phyloP scores from a whole-genome alignment of 1,140 invertebrate species.

The Pseudomyrmex pallidus region DNA sequence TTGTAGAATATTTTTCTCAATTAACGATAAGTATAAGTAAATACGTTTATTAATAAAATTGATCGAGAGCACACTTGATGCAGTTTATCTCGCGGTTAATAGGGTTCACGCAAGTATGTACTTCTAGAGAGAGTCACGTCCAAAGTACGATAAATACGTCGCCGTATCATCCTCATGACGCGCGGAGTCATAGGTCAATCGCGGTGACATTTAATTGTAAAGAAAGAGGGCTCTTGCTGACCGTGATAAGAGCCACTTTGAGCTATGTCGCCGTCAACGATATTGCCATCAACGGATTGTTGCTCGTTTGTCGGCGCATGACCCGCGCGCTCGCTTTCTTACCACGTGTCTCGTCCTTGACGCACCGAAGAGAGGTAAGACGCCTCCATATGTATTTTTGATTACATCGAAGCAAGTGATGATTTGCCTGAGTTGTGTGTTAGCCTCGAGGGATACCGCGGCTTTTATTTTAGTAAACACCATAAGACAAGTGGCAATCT shows the following conservation, averaged over 20 bases:
- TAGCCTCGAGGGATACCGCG: constrained; percentile 11
- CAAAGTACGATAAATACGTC: constrained; percentile 50
- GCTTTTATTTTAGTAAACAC: constrained; percentile 30
- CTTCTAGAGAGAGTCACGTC: constrained; percentile 41
- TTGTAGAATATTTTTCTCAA: neutral
- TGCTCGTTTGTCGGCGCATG: constrained; percentile 24
- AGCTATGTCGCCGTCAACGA: constrained; percentile 41
- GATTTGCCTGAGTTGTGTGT: constrained; percentile 57
- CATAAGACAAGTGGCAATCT: constrained; percentile 27
- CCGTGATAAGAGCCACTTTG: constrained; percentile 48
- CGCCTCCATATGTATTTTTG: constrained; percentile 48
- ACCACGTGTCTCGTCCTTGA: constrained; percentile 26
- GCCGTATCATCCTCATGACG: constrained; percentile 57
- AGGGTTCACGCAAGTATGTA: constrained; percentile 6
- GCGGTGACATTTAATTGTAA: constrained; percentile 55
- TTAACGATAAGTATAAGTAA: neutral
- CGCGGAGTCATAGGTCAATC: constrained; percentile 53
- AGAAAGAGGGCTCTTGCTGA: constrained; percentile 41
- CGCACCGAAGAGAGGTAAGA: constrained; percentile 75
- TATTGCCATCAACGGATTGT: constrained; percentile 52
- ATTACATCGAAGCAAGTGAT: constrained; percentile 61
- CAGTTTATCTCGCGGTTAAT: constrained; percentile 28
- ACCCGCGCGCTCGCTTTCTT: constrained; percentile 29
- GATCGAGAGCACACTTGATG: neutral
- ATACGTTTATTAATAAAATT: neutral